Evolutionary conservation across 2,888 invertebrate species (phyloP).

Genomic region (Hirtodrosophila duncani): DNA sequence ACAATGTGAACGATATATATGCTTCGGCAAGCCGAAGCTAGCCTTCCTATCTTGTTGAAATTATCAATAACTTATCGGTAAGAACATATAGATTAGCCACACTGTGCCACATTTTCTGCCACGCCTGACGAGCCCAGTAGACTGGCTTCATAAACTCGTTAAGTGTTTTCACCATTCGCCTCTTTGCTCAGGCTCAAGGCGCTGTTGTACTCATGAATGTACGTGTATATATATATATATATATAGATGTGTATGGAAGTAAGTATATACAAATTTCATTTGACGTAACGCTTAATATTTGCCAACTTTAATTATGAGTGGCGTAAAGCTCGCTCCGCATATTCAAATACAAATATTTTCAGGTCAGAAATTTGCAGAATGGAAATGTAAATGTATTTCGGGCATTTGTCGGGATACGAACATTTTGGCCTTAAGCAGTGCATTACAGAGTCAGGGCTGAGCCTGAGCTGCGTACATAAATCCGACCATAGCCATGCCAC

Average conservation of each 20-base stretch:
- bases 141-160: constrained; percentile 48
- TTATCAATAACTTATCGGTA: too few species aligned
- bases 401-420: too few species aligned
- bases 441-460: too few species aligned
- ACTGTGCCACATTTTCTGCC: too few species aligned
- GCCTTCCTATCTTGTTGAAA: too few species aligned
- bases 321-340: not conserved
- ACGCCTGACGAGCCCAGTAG: not conserved
- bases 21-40: too few species aligned
- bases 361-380: not conserved
- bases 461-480: too few species aligned
- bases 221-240: not conserved
- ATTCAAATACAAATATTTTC: not conserved
- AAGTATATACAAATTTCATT: not conserved
- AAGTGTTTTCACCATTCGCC: constrained; percentile 42
- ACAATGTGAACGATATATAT: too few species aligned
- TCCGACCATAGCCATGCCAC: too few species aligned
- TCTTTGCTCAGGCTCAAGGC: not conserved
- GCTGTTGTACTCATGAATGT: not conserved
- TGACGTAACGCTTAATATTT: not conserved
- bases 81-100: too few species aligned
- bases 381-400: too few species aligned
- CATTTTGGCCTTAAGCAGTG: too few species aligned
- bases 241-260: not conserved
- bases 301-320: not conserved